Conservation (phyloP, 2,113 vertebrate genomes). For the Emydocephalus ijimae region DNA sequence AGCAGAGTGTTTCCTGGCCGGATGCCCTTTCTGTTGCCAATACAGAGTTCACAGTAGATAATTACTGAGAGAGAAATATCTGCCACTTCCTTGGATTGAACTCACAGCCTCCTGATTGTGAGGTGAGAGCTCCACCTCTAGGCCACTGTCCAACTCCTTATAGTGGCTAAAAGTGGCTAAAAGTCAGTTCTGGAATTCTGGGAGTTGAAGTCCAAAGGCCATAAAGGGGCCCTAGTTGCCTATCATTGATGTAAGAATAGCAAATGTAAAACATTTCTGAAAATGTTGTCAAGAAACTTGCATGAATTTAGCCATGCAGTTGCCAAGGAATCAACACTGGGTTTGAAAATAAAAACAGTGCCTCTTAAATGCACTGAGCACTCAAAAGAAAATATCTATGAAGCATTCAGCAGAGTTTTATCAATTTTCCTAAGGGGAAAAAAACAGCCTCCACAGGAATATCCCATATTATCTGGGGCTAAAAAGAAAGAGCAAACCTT, state of each 20-base stretch:
- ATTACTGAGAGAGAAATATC: no score
- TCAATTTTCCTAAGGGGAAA: not conserved
- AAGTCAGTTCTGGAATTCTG: not conserved
- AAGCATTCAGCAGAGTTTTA: not conserved
- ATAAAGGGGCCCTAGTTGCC: not conserved
- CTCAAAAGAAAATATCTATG: not conserved
- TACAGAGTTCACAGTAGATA: no score
- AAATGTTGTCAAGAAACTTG: not conserved
- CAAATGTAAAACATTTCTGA: not conserved
- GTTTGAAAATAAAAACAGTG: not conserved
- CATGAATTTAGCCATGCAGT: not conserved
- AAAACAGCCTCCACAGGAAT: not conserved
- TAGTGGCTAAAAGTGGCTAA: no score
- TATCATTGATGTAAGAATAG: not conserved
- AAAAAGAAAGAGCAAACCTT: not conserved
- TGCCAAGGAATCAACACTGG: not conserved
- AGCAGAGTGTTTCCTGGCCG: no score
- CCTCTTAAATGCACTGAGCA: not conserved
- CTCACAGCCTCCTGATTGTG: no score
- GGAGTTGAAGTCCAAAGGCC: not conserved
- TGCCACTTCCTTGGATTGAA: no score
- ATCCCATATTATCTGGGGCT: not conserved
- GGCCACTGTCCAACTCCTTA: no score
- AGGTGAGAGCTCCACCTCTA: no score
- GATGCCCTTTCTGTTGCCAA: no score